Evolutionary conservation across 2,888 invertebrate species (phyloP), one percentile per base, ranked within the genome.

Genomic region (Hydraecia micacea): DNA sequence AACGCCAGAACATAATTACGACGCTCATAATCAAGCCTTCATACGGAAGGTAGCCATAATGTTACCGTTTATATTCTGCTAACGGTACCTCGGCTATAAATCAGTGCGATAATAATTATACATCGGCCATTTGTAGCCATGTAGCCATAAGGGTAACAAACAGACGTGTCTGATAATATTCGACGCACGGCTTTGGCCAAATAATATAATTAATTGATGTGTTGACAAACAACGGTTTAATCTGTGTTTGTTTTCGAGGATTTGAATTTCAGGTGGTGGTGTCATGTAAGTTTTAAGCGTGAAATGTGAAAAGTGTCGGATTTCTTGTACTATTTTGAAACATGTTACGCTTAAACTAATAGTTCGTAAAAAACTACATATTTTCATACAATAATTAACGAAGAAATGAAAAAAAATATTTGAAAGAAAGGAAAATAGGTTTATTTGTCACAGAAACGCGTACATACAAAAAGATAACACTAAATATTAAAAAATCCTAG

Each of bases 71-170:
- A 93, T 95, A 95, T 95, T 95, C 94, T 96, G 95, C 94, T 84
- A 93, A 94, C 96, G 91, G 92, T 96, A 95, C 95, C 80, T 83
- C 74, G 68, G 88, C 91, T 90, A 94, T 96, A 96, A 96, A 96
- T 96, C 96, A 95, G 92, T 87, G 90, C 93, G 93, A 95, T 96
- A 95, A 95, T 96, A 95, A 96, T 96, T 95, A 95, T 94, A 95
- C 92, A 89, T 91, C 91, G 89, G 91, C 94, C 93, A 94, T 95
- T 95, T 95, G 94, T 93, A 94, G 93, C 93, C 91, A 91, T 95
- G 94, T 93, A 93, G 93, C 93, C 91, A 91, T 93, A 94, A 94
- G 93, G 93, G 92, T 88, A 90, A 91, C 92, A 92, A 93, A 93
- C 92, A 91, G 90, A 88, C 92, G 89, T 88, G 89, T 86, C 89